A percentile compares a stretch with the other conserved stretches of the same genome.
These are phyloP conservation scores for Dicycla oo DNA, from an alignment of 2,888 invertebrate genomes.

Conservation along the genomic window DNA sequence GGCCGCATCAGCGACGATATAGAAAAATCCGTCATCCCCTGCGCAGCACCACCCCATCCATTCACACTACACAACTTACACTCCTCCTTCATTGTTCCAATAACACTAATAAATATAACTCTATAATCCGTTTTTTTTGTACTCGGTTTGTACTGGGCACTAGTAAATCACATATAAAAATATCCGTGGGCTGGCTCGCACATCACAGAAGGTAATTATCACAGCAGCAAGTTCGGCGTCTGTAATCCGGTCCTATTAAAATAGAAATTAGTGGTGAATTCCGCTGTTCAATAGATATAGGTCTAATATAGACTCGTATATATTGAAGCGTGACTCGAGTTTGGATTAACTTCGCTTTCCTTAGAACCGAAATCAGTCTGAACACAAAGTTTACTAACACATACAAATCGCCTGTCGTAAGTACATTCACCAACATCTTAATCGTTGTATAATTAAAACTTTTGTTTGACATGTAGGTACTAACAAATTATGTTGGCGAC, in stretches of 20 bases:
- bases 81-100: conserved; percentile 87
- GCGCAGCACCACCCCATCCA: conserved; percentile 83
- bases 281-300: conserved; percentile 53
- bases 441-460: conserved; percentile 63
- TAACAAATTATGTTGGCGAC: conserved; percentile 64
- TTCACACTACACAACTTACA: conserved; percentile 88
- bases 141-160: conserved; percentile 90
- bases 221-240: conserved; percentile 86
- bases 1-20: conserved; percentile 88
- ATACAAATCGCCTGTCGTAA: conserved; percentile 76
- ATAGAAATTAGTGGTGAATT: conserved; percentile 47
- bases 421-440: conserved; percentile 62
- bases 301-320: conserved; percentile 46
- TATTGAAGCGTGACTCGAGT: conserved; percentile 54
- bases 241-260: conserved; percentile 73
- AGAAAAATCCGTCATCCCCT: conserved; percentile 86
- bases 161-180: conserved; percentile 90
- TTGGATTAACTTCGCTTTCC: conserved; percentile 63
- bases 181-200: conserved; percentile 86
- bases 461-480: conserved; percentile 68
- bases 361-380: conserved; percentile 69
- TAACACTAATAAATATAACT: conserved; percentile 76
- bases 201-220: conserved; percentile 90
- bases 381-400: conserved; percentile 71
- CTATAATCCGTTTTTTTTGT: conserved; percentile 88